Percentiles rank a stretch among this genome's conserved stretches.
Evolutionary conservation across 2,888 invertebrate genomes (phyloP).

Genomic region (Holacanthella duospinosa): DNA sequence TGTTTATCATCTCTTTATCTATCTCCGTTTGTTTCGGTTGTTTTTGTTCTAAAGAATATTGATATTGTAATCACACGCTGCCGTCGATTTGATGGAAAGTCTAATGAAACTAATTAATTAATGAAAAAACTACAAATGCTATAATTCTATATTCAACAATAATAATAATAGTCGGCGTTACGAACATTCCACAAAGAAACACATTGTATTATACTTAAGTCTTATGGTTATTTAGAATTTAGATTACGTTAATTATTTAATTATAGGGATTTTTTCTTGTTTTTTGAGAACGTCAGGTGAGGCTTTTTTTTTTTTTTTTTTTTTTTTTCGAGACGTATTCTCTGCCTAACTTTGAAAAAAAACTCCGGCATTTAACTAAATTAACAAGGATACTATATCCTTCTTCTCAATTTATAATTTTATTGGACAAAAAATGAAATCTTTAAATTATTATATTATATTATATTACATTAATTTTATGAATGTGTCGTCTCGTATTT

Average conservation of each 20-base stretch:
- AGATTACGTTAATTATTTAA: too few relatives aligned
- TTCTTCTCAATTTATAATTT: background rate
- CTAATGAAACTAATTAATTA: background rate
- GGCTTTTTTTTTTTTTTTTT: too few relatives aligned
- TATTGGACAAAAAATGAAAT: background rate
- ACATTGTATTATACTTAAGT: conserved; percentile 2
- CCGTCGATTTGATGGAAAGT: background rate
- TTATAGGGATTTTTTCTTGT: background rate
- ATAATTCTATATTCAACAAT: too few relatives aligned
- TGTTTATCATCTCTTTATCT: too few relatives aligned
- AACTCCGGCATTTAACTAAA: too few relatives aligned
- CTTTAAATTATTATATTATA: too few relatives aligned
- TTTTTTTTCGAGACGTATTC: too few relatives aligned
- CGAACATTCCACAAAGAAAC: conserved; percentile 1
- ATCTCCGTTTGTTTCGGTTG: background rate
- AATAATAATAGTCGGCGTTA: too few relatives aligned
- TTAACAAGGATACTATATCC: background rate
- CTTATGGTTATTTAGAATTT: background rate
- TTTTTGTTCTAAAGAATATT: background rate
- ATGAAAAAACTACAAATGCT: background rate
- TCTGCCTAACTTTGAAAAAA: background rate
- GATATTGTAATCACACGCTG: background rate
- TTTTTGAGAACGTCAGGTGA: background rate
- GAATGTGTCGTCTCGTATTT: background rate
- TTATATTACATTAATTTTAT: background rate